Percentiles rank a stretch among this genome's conserved stretches.
These are phyloP conservation scores for Hermaeophaga mercurialis DNA, from an alignment of 2,888 invertebrate species.

Conservation along the genomic window DNA sequence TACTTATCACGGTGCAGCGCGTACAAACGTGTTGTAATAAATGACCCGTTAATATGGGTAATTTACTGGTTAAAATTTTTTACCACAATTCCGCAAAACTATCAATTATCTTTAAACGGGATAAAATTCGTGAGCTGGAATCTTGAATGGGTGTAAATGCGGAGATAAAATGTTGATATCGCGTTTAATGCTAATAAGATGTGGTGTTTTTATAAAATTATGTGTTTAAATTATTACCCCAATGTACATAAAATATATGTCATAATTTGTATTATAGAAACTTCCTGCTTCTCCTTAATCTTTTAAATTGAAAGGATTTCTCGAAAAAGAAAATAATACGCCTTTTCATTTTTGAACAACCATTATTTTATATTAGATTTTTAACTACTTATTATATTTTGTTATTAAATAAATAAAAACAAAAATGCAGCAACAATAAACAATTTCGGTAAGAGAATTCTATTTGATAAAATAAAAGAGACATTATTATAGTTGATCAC, in stretches of 20 bases:
- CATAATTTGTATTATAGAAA: too few relatives aligned
- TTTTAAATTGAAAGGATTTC: too few relatives aligned
- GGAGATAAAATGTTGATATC: neutral
- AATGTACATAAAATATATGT: neutral
- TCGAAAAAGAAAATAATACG: too few relatives aligned
- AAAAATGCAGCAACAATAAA: too few relatives aligned
- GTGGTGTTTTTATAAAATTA: neutral
- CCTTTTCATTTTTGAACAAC: too few relatives aligned
- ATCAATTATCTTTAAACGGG: constrained; percentile 26
- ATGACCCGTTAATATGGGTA: constrained; percentile 40
- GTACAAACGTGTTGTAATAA: constrained; percentile 39
- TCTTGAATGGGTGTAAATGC: constrained; percentile 14
- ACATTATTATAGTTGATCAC: constrained; percentile 18
- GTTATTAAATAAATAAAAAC: too few relatives aligned
- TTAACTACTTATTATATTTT: too few relatives aligned
- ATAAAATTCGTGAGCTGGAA: constrained; percentile 15
- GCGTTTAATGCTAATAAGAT: constrained; percentile 5
- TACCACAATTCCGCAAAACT: constrained; percentile 22
- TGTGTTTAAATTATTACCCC: neutral
- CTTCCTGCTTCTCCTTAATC: too few relatives aligned
- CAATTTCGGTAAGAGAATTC: too few relatives aligned
- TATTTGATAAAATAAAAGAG: constrained; percentile 11
- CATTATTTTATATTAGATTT: too few relatives aligned
- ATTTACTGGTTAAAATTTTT: constrained; percentile 25
- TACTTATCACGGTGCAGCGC: constrained; percentile 28